Evolutionary conservation across 2,113 vertebrate genomes (phyloP).

Genomic region (Tichodroma muraria): DNA sequence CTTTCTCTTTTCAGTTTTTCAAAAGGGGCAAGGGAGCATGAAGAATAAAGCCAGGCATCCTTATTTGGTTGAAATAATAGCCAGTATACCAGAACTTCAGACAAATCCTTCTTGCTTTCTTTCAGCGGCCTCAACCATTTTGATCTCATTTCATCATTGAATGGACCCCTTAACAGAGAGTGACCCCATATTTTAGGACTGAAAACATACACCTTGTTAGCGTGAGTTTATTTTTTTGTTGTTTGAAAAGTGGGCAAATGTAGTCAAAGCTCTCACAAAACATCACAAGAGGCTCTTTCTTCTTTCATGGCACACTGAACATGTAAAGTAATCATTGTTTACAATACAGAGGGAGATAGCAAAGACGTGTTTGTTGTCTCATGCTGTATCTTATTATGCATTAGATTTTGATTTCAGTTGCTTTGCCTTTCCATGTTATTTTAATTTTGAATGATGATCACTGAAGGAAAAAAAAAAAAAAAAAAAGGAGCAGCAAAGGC

Average conservation of each 20-base stretch:
- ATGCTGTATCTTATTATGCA: conserved; percentile 59
- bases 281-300: conserved; percentile 60
- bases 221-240: conserved; percentile 69
- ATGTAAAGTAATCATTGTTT: conserved; percentile 66
- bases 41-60: conserved; percentile 65
- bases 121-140: conserved; percentile 63
- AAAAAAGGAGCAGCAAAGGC: neutral
- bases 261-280: conserved; percentile 62
- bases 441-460: conserved; percentile 63
- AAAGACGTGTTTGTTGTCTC: conserved; percentile 58
- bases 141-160: conserved; percentile 66
- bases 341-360: conserved; percentile 60
- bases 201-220: conserved; percentile 67
- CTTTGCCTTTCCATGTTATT: conserved; percentile 53
- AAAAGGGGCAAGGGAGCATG: conserved; percentile 63
- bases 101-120: conserved; percentile 64
- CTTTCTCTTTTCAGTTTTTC: conserved; percentile 66
- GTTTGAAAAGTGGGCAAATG: conserved; percentile 67
- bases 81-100: conserved; percentile 60
- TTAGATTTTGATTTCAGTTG: conserved; percentile 59
- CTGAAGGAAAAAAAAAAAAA: neutral
- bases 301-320: conserved; percentile 58
- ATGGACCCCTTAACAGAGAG: conserved; percentile 62
- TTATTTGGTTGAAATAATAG: conserved; percentile 70
- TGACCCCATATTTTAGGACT: conserved; percentile 63